Conservation (phyloP, 2,888 invertebrate species). For the Oscheius sp. region DNA sequence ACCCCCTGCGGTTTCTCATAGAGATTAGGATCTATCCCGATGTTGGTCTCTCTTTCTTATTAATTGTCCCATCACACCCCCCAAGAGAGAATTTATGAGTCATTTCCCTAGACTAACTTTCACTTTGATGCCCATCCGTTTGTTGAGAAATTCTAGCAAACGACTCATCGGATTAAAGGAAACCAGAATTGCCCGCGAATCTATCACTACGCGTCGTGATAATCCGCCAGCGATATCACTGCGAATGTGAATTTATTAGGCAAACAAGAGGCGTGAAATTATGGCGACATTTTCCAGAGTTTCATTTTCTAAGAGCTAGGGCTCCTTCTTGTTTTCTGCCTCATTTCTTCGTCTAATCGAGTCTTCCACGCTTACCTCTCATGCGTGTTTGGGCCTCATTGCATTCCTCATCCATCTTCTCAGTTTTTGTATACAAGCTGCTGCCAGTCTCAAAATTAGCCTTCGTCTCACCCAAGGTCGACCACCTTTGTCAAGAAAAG, state of each 20-base stretch:
- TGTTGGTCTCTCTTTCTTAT: no score
- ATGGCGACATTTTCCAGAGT: neutral
- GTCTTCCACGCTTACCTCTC: slow-evolving; percentile 23
- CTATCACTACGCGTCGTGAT: slow-evolving; percentile 24
- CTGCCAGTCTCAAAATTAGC: neutral
- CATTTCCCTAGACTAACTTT: neutral
- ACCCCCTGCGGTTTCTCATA: no score
- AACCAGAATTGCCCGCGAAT: slow-evolving; percentile 24
- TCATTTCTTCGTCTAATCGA: slow-evolving; percentile 26
- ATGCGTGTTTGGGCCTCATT: slow-evolving; percentile 11
- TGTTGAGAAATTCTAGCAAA: slow-evolving; percentile 11
- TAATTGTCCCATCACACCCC: no score
- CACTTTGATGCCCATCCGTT: neutral
- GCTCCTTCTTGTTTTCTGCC: slow-evolving; percentile 21
- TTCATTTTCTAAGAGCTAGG: neutral
- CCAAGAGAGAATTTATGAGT: no score
- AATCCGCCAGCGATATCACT: slow-evolving; percentile 25
- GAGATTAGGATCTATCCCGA: no score
- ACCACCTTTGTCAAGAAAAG: slow-evolving; percentile 10
- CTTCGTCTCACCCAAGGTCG: slow-evolving; percentile 13
- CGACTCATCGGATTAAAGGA: slow-evolving; percentile 22
- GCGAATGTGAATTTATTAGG: slow-evolving; percentile 21
- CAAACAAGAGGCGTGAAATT: slow-evolving; percentile 9
- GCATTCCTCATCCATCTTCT: neutral
- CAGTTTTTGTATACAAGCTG: neutral